Percentiles rank a stretch among this genome's conserved stretches.
Evolutionary conservation across 2,797 vertebrate genomes (phyloP).

Genomic region (Myiotriccus ornatus): DNA sequence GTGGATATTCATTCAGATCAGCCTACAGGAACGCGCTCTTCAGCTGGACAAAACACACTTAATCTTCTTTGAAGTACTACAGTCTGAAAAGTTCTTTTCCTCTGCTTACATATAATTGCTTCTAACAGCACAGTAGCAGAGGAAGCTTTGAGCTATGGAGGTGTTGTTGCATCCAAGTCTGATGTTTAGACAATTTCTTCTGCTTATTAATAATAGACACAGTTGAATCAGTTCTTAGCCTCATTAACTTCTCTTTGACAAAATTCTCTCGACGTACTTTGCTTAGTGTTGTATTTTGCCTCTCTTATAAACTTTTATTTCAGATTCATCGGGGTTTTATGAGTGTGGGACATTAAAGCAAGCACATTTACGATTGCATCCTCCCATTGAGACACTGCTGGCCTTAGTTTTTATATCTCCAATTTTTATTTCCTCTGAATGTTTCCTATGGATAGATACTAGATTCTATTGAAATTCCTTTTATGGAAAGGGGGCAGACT

Average conservation of each 20-base stretch:
- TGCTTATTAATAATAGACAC: slow-evolving; percentile 42
- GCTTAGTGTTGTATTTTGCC: not conserved
- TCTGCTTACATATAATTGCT: not conserved
- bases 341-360: not conserved
- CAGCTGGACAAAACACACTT: not conserved
- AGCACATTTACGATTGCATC: not conserved
- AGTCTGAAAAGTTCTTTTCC: not conserved
- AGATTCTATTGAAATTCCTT: not conserved
- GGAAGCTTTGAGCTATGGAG: not conserved
- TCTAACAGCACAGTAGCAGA: not conserved
- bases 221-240: not conserved
- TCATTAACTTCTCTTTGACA: slow-evolving; percentile 23
- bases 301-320: not conserved
- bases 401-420: not conserved
- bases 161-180: not conserved
- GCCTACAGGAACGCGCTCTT: not conserved
- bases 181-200: slow-evolving; percentile 43
- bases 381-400: not conserved
- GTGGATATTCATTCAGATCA: not conserved
- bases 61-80: not conserved
- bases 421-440: not conserved
- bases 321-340: not conserved
- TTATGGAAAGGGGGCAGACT: not conserved
- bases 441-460: not conserved
- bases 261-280: not conserved